Conservation (phyloP, 2,113 vertebrate species). For the Nycticryphes semicollaris region DNA sequence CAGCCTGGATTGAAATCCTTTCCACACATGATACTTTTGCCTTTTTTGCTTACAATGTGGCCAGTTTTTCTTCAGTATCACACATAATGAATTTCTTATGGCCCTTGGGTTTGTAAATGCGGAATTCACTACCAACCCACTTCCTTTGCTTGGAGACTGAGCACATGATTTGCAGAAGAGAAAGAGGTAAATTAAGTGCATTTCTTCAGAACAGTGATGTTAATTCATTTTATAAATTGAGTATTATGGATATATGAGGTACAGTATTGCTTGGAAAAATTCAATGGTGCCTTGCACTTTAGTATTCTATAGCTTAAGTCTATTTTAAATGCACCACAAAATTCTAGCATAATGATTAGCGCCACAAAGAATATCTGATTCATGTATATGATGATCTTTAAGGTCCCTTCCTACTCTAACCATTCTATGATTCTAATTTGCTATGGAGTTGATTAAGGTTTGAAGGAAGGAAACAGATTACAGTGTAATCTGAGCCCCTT, state of each 20-base stretch:
- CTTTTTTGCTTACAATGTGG: not conserved
- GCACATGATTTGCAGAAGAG: not conserved
- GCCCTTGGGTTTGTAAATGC: not conserved
- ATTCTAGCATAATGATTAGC: not conserved
- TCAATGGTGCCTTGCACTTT: not conserved
- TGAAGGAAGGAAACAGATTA: not conserved
- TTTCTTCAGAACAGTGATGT: not conserved
- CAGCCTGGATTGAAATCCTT: not conserved
- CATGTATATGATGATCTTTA: not conserved
- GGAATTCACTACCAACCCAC: not conserved
- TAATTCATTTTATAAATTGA: not conserved
- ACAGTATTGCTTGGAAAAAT: not conserved
- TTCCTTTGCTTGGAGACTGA: not conserved
- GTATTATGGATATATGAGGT: not conserved
- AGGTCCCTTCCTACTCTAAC: too few species aligned
- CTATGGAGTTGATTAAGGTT: not conserved
- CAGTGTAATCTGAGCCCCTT: not conserved
- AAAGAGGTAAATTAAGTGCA: not conserved
- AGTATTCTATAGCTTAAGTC: not conserved
- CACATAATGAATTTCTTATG: not conserved
- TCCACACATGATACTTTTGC: not conserved
- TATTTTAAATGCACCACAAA: not conserved
- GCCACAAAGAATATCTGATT: not conserved
- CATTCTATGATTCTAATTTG: not conserved
- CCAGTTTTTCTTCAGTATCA: not conserved